Conservation (phyloP, 2,888 invertebrate species). For the Stenodera caucasica region DNA sequence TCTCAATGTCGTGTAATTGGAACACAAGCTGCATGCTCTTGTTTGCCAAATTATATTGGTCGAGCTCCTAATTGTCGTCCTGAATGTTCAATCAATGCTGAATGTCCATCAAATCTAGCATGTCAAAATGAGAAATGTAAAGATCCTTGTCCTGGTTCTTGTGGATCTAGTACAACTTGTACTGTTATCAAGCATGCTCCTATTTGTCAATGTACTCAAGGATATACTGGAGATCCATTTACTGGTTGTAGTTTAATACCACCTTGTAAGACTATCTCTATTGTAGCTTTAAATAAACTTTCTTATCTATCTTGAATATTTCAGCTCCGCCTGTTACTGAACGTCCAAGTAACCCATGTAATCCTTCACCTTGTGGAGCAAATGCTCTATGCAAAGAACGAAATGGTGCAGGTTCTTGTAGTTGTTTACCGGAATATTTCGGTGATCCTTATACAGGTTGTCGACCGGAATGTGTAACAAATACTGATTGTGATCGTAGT, state of each 20-base stretch:
- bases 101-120: constrained; percentile 74
- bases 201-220: constrained; percentile 72
- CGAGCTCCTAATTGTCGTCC: constrained; percentile 66
- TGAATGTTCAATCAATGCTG: constrained; percentile 70
- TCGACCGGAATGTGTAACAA: constrained; percentile 69
- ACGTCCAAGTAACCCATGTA: constrained; percentile 60
- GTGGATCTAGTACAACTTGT: constrained; percentile 75
- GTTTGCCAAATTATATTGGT: constrained; percentile 63
- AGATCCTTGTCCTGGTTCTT: constrained; percentile 78
- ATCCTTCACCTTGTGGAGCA: constrained; percentile 69
- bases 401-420: constrained; percentile 66
- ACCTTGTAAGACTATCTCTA: constrained; percentile 59
- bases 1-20: constrained; percentile 63
- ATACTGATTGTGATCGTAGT: constrained; percentile 65
- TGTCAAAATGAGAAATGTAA: constrained; percentile 78
- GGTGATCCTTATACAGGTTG: constrained; percentile 69
- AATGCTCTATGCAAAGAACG: constrained; percentile 68
- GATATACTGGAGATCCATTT: constrained; percentile 70
- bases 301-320: constrained; percentile 33
- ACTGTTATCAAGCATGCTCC: constrained; percentile 77
- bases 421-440: constrained; percentile 65
- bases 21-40: constrained; percentile 63
- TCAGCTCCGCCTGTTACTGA: constrained; percentile 57
- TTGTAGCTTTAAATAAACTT: constrained; percentile 20
- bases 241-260: constrained; percentile 61